Evolutionary conservation across 2,888 invertebrate genomes (phyloP).

Genomic region (Lasioglossum leucozonium): DNA sequence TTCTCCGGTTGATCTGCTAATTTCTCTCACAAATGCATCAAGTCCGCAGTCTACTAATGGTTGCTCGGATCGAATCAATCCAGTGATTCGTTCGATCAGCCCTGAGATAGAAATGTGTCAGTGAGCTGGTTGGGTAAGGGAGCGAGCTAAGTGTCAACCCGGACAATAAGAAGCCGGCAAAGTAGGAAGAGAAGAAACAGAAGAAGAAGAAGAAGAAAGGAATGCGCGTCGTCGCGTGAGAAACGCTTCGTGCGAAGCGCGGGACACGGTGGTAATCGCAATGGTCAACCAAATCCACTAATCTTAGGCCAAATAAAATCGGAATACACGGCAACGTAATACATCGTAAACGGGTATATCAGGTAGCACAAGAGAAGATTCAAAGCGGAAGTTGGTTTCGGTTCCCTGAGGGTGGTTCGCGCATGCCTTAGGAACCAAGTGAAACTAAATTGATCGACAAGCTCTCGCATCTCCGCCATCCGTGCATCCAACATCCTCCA

Average conservation of each 20-base stretch:
- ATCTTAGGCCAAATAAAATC: conserved; percentile 23
- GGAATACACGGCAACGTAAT: conserved; percentile 33
- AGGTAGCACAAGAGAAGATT: conserved; percentile 20
- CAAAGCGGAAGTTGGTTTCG: conserved; percentile 30
- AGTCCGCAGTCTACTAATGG: background rate
- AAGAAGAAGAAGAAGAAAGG: conserved; percentile 13
- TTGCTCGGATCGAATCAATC: conserved; percentile 4
- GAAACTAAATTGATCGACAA: conserved; percentile 30
- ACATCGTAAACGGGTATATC: conserved; percentile 17
- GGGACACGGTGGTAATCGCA: background rate
- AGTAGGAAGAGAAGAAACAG: background rate
- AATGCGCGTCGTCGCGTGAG: conserved; percentile 36
- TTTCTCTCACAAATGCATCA: background rate
- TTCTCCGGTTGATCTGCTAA: background rate
- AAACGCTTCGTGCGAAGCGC: background rate
- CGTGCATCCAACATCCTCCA: background rate
- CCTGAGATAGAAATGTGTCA: conserved; percentile 61
- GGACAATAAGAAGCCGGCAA: conserved; percentile 33
- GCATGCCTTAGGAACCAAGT: conserved; percentile 12
- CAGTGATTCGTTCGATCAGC: conserved; percentile 14
- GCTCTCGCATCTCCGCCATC: background rate
- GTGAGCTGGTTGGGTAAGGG: conserved; percentile 33
- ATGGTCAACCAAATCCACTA: conserved; percentile 29
- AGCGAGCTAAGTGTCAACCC: conserved; percentile 28
- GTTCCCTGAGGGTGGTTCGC: conserved; percentile 2